A percentile compares a stretch with the other conserved stretches of the same genome.
phyloP scores from a whole-genome alignment of 1,140 invertebrate species.

The Hyles euphorbiae region DNA sequence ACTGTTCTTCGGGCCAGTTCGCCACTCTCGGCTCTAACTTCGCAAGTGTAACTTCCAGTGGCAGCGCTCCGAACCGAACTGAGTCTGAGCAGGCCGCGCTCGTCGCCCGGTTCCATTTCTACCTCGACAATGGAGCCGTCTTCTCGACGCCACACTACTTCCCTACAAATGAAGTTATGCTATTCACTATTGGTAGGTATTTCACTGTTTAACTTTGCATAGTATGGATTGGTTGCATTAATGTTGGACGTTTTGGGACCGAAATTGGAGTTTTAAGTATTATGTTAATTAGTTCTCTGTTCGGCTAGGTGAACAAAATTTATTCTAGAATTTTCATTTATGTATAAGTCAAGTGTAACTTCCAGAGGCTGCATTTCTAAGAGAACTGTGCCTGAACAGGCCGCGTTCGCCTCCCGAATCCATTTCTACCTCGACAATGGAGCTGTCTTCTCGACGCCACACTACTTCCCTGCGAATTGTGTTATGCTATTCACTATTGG shows the following conservation, averaged over 20 bases:
- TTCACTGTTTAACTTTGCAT: too few relatives aligned
- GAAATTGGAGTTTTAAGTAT: too few relatives aligned
- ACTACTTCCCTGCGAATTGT: constrained; percentile 53
- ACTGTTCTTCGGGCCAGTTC: constrained; percentile 63
- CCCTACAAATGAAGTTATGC: constrained; percentile 44
- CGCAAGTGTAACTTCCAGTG: constrained; percentile 62
- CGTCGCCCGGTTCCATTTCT: constrained; percentile 42
- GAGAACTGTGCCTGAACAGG: constrained; percentile 44
- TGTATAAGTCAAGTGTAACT: constrained; percentile 67
- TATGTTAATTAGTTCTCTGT: too few relatives aligned
- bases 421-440: constrained; percentile 42
- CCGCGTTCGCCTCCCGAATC: constrained; percentile 53
- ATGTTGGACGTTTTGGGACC: too few relatives aligned
- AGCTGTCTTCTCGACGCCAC: constrained; percentile 60
- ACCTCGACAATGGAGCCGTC: constrained; percentile 55
- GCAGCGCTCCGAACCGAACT: constrained; percentile 45
- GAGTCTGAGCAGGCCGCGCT: constrained; percentile 52
- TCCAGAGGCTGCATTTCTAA: constrained; percentile 49
- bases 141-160: constrained; percentile 62
- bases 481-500: not conserved
- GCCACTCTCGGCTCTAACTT: constrained; percentile 62
- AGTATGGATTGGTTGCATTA: too few relatives aligned
- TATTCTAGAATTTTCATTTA: too few relatives aligned
- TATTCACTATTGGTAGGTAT: too few relatives aligned
- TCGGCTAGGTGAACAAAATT: too few relatives aligned